Conservation (phyloP, 2,888 invertebrate species). For the Pterobdella sp. region DNA sequence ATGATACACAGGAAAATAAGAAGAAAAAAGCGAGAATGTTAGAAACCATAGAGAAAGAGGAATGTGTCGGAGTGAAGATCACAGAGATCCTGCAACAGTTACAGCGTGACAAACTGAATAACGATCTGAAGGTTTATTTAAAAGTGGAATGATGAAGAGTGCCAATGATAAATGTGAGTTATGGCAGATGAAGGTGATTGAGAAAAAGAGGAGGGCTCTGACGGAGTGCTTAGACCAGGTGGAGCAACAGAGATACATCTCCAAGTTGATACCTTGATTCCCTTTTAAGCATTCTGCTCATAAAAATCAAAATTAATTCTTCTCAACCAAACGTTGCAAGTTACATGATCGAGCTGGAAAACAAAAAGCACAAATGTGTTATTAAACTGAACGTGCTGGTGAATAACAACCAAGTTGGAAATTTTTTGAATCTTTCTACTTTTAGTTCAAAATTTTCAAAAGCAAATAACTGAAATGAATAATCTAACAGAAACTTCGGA, state of each 20-base stretch:
- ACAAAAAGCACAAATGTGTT: slow-evolving; percentile 19
- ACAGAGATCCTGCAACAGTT: slow-evolving; percentile 18
- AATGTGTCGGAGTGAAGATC: slow-evolving; percentile 13
- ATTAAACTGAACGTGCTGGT: slow-evolving; percentile 10
- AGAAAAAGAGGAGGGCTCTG: too few species aligned
- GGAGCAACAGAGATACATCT: too few species aligned
- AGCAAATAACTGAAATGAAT: too few species aligned
- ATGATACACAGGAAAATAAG: too few species aligned
- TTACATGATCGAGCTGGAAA: slow-evolving; percentile 11
- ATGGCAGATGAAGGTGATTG: slow-evolving; percentile 10
- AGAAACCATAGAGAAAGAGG: slow-evolving; percentile 21
- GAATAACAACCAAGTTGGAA: slow-evolving; percentile 17
- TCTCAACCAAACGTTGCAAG: too few species aligned
- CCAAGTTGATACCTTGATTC: too few species aligned
- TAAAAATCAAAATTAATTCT: too few species aligned
- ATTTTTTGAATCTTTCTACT: not conserved
- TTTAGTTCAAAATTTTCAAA: too few species aligned
- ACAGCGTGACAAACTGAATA: slow-evolving; percentile 14
- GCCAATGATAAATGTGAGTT: not conserved
- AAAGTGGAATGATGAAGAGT: too few species aligned
- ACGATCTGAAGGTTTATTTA: slow-evolving; percentile 10
- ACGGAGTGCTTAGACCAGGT: too few species aligned
- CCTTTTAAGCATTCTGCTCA: too few species aligned
- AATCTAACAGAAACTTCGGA: slow-evolving; percentile 20
- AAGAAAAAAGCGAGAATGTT: too few species aligned